Evolutionary conservation across 2,888 invertebrate genomes (phyloP).

Genomic region (Macroteleia sp.): DNA sequence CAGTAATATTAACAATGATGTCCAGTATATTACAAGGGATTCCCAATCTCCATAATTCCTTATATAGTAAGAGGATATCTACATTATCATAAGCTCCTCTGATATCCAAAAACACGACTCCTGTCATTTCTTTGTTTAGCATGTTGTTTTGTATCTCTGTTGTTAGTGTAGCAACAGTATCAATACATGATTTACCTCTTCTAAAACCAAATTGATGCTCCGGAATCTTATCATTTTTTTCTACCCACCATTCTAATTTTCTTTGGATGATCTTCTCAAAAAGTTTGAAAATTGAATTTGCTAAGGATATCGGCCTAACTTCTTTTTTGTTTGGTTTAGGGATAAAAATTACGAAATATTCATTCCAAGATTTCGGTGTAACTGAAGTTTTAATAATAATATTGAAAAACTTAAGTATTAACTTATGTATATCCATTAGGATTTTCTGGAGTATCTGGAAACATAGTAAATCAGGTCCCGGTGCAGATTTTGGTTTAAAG

Average conservation of each 20-base stretch:
- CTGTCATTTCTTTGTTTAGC: background rate
- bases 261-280: background rate
- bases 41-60: background rate
- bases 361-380: background rate
- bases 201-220: background rate
- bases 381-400: too few species aligned
- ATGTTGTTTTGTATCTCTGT: background rate
- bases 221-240: background rate
- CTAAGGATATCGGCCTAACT: background rate
- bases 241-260: background rate
- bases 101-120: background rate
- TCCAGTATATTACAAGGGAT: background rate
- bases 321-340: background rate
- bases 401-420: too few species aligned
- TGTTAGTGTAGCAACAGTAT: background rate
- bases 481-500: background rate
- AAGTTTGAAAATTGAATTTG: background rate
- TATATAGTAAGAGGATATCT: background rate
- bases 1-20: too few species aligned
- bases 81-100: background rate
- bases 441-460: background rate
- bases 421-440: background rate
- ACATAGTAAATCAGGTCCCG: slow-evolving; percentile 3
- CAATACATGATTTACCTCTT: background rate
- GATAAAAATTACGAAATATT: background rate